These are phyloP conservation scores for Catharus bicknelli DNA, from an alignment of 2,113 vertebrate species.

Conservation along the genomic window DNA sequence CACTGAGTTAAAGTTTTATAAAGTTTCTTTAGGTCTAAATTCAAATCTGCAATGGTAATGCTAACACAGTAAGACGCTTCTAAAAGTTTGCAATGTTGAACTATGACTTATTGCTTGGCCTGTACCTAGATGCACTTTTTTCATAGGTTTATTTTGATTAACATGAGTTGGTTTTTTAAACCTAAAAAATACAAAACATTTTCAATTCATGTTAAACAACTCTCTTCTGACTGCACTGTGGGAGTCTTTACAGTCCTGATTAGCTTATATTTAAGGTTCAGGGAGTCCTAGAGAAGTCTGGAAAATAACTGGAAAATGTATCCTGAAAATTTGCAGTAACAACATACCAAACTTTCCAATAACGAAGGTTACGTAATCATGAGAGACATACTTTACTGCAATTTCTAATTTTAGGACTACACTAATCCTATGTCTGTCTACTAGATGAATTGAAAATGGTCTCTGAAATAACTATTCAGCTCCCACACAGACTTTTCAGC, in stretches of 20 bases:
- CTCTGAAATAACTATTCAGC: background rate
- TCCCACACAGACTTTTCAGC: background rate
- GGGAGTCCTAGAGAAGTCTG: background rate
- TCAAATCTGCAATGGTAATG: constrained; percentile 73
- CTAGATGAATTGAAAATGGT: background rate
- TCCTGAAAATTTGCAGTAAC: background rate
- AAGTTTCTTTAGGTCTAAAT: constrained; percentile 79
- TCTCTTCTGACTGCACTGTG: background rate
- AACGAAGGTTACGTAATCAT: background rate
- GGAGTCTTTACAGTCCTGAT: background rate
- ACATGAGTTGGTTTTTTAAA: background rate
- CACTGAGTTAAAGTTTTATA: constrained; percentile 76
- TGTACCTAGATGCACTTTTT: background rate
- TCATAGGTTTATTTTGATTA: background rate
- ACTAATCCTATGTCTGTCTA: background rate
- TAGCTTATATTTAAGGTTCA: background rate
- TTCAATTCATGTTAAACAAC: background rate
- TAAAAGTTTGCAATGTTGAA: constrained; percentile 2
- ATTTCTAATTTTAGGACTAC: background rate
- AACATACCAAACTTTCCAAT: background rate
- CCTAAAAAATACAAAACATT: background rate
- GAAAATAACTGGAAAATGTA: background rate
- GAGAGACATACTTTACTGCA: background rate
- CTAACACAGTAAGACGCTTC: constrained; percentile 45
- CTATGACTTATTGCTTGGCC: background rate